phyloP scores from a whole-genome alignment of 1,140 invertebrate species.

The Macrotrachela quadricornifera region DNA sequence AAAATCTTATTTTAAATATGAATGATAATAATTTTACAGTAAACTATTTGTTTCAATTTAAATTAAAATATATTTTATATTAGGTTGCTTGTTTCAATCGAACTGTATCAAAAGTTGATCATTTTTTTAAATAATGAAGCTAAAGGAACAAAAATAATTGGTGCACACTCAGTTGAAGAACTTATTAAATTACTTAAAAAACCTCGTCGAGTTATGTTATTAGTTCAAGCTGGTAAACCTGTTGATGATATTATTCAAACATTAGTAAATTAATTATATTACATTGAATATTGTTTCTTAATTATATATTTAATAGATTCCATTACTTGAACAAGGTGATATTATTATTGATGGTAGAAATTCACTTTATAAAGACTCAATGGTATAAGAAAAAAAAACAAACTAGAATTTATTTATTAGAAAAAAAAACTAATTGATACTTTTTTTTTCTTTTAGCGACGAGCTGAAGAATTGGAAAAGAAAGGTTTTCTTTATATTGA shows the following conservation, averaged over 20 bases:
- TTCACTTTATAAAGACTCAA: conserved; percentile 82
- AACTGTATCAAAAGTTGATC: conserved; percentile 73
- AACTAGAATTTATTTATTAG: too few relatives aligned
- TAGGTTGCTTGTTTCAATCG: conserved; percentile 48
- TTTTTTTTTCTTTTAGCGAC: conserved; percentile 35
- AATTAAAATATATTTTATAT: conserved; percentile 8
- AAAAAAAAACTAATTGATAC: background rate
- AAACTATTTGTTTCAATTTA: conserved; percentile 11
- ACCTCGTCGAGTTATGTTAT: conserved; percentile 72
- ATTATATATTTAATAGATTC: conserved; percentile 16
- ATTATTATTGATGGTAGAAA: conserved; percentile 99
- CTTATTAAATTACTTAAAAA: conserved; percentile 76
- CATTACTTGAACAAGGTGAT: conserved; percentile 42
- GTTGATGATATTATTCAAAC: conserved; percentile 87
- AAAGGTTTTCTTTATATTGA: conserved; percentile 76
- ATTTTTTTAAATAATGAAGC: conserved; percentile 47
- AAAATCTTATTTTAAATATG: conserved; percentile 97
- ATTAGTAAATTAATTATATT: conserved; percentile 37
- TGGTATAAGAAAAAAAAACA: conserved; percentile 20
- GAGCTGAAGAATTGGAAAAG: conserved; percentile 49
- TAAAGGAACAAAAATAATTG: conserved; percentile 75
- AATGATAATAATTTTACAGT: conserved; percentile 92
- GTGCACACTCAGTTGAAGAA: conserved; percentile 72
- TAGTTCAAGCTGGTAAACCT: conserved; percentile 87
- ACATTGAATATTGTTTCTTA: background rate